phyloP scores from a whole-genome alignment of 2,888 invertebrate genomes.

The Hipparchia semele region DNA sequence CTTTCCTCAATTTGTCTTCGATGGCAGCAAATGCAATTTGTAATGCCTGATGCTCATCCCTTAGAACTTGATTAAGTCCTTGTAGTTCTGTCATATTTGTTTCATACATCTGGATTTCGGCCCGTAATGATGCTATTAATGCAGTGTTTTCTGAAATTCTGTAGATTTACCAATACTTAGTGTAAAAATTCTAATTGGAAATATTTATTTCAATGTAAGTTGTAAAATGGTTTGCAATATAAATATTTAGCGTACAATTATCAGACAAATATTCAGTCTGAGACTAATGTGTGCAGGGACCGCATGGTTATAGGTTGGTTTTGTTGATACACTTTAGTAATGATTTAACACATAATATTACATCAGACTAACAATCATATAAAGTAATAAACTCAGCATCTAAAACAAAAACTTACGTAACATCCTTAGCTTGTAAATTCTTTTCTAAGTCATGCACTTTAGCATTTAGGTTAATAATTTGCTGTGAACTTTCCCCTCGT shows the following conservation, averaged over 20 bases:
- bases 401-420: constrained; percentile 74
- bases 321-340: no score
- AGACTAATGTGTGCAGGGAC: no score
- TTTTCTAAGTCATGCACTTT: constrained; percentile 93
- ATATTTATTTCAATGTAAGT: no score
- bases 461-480: constrained; percentile 94
- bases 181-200: no score
- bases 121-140: constrained; percentile 85
- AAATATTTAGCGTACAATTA: no score
- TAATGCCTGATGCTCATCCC: constrained; percentile 97
- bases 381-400: not conserved
- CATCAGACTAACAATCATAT: not conserved
- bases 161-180: constrained; percentile 27
- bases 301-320: no score
- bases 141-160: constrained; percentile 88
- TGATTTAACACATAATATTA: not conserved
- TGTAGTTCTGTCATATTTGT: constrained; percentile 89
- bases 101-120: constrained; percentile 89
- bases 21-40: constrained; percentile 95
- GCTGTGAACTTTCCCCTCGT: constrained; percentile 96
- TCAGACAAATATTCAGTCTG: no score
- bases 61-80: constrained; percentile 92
- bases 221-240: no score
- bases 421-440: constrained; percentile 87
- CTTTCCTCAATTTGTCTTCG: constrained; percentile 94